phyloP scores from a whole-genome alignment of 2,797 vertebrate genomes.

The Tinamus major region DNA sequence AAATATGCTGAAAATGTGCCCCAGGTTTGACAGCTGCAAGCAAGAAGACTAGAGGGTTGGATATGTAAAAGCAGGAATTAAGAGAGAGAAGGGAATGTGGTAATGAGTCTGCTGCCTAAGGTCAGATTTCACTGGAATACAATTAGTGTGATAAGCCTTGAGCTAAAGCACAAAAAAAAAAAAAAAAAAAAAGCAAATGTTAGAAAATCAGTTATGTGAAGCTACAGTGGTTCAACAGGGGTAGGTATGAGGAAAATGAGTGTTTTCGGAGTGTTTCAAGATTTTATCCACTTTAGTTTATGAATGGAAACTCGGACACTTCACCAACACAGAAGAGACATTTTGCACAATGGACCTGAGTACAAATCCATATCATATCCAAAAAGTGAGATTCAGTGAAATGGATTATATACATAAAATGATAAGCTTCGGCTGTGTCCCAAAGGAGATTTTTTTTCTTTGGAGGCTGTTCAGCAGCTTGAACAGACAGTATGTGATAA shows the following conservation, averaged over 20 bases:
- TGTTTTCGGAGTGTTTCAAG: background rate
- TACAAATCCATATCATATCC: background rate
- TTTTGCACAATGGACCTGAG: background rate
- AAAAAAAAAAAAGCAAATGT: background rate
- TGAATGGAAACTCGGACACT: background rate
- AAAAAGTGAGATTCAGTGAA: background rate
- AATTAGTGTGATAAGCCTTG: background rate
- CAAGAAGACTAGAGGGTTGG: background rate
- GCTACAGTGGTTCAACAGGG: background rate
- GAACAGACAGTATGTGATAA: background rate
- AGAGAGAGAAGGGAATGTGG: slow-evolving; percentile 2
- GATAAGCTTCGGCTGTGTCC: background rate
- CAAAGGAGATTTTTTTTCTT: background rate
- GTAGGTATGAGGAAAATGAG: background rate
- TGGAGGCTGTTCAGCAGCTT: background rate
- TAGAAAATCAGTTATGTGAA: background rate
- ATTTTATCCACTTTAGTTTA: background rate
- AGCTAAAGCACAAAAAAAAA: background rate
- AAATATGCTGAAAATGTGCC: background rate
- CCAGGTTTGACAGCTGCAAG: background rate
- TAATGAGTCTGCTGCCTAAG: slow-evolving; percentile 3
- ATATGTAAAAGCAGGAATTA: background rate
- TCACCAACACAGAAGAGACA: background rate
- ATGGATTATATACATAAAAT: background rate
- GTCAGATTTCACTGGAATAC: slow-evolving; percentile 8